Percentiles rank a stretch among this genome's conserved stretches.
Evolutionary conservation across 2,797 vertebrate genomes (phyloP).

Genomic region (Parotocinclus haroldoi): DNA sequence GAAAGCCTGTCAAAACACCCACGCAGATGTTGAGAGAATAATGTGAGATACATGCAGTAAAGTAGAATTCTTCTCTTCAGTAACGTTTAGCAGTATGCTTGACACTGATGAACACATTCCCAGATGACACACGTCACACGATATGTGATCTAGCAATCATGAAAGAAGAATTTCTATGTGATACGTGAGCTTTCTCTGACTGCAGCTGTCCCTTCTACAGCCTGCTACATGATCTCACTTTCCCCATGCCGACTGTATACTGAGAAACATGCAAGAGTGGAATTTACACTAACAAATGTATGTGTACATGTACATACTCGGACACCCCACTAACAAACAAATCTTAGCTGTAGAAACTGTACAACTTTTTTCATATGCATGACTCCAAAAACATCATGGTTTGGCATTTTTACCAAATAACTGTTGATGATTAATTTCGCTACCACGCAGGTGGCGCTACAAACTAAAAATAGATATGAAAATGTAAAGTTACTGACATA

Average conservation of each 20-base stretch:
- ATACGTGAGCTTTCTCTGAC: neutral
- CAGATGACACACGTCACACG: neutral
- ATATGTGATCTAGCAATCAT: neutral
- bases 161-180: neutral
- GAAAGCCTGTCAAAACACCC: constrained; percentile 11
- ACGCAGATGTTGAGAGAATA: too few relatives aligned
- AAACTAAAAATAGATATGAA: too few relatives aligned
- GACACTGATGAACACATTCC: constrained; percentile 7
- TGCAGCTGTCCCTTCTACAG: neutral
- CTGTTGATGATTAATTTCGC: too few relatives aligned
- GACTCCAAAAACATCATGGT: too few relatives aligned
- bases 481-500: too few relatives aligned
- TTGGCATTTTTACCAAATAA: too few relatives aligned
- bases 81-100: neutral
- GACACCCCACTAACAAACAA: neutral
- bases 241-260: constrained; percentile 6
- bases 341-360: too few relatives aligned
- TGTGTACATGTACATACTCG: constrained; percentile 9
- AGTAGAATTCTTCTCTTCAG: neutral
- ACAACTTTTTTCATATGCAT: too few relatives aligned
- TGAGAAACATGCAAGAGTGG: neutral
- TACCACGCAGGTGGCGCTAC: too few relatives aligned
- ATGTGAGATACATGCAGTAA: too few relatives aligned
- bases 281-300: neutral
- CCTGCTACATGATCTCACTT: neutral